Conservation (phyloP, 2,888 invertebrate species). For the Ctena decussata region DNA sequence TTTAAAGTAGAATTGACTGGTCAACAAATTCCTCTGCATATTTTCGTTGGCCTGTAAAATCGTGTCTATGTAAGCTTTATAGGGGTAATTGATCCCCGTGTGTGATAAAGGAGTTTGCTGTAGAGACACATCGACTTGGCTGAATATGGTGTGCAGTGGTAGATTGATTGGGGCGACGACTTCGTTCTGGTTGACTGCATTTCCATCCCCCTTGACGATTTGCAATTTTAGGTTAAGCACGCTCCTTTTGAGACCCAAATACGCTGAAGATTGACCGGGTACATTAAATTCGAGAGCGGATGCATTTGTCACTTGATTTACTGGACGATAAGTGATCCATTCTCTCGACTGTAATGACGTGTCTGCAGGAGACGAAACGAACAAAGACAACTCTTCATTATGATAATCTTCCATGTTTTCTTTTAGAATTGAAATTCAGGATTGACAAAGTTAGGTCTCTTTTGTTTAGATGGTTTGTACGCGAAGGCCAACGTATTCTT, state of each 20-base stretch:
- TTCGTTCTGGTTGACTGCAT: background rate
- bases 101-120: slow-evolving; percentile 45
- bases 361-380: too few species aligned
- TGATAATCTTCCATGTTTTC: too few species aligned
- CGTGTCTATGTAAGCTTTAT: slow-evolving; percentile 60
- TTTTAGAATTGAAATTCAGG: too few species aligned
- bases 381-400: too few species aligned
- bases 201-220: slow-evolving; percentile 12
- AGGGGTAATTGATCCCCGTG: slow-evolving; percentile 48
- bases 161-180: slow-evolving; percentile 21
- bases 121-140: slow-evolving; percentile 45
- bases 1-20: slow-evolving; percentile 40
- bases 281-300: slow-evolving; percentile 36
- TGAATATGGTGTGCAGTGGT: slow-evolving; percentile 43
- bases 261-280: slow-evolving; percentile 25
- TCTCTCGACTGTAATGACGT: background rate
- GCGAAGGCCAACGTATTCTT: too few species aligned
- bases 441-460: too few species aligned
- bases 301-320: too few species aligned
- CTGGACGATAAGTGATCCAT: too few species aligned
- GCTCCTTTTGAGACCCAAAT: slow-evolving; percentile 36
- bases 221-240: slow-evolving; percentile 28
- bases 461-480: too few species aligned
- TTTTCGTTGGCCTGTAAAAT: slow-evolving; percentile 30
- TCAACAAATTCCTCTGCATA: background rate